phyloP scores from a whole-genome alignment of 2,797 vertebrate genomes.

The Argyrosomus regius region DNA sequence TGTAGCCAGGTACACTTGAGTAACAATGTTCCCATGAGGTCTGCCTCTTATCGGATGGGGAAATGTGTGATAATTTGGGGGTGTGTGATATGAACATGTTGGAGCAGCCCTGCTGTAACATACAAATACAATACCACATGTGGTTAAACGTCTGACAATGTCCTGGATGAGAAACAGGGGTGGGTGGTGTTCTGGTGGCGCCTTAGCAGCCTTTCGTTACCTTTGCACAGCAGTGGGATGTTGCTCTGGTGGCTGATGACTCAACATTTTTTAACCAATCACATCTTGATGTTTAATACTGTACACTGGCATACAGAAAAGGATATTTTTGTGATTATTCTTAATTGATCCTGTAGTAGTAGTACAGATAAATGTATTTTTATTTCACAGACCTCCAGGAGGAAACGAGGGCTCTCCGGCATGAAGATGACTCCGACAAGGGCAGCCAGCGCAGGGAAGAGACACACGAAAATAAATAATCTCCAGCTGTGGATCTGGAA shows the following conservation, averaged over 20 bases:
- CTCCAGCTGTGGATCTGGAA: conserved; percentile 98
- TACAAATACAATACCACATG: conserved; percentile 76
- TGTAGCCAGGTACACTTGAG: conserved; percentile 17
- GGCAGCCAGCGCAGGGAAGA: conserved; percentile 91
- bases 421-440: conserved; percentile 93
- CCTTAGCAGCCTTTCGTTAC: conserved; percentile 71
- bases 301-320: conserved; percentile 10
- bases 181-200: conserved; percentile 58
- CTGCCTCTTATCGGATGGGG: conserved; percentile 49
- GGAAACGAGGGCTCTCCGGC: conserved; percentile 97
- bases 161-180: conserved; percentile 58
- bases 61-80: conserved; percentile 54
- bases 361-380: not conserved
- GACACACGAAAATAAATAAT: conserved; percentile 93
- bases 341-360: not conserved
- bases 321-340: not conserved
- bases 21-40: conserved; percentile 51
- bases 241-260: conserved; percentile 63
- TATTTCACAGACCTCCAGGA: conserved; percentile 90
- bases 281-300: conserved; percentile 45
- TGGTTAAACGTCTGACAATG: conserved; percentile 70
- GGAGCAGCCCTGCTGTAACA: conserved; percentile 64
- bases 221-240: conserved; percentile 76
- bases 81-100: conserved; percentile 44
- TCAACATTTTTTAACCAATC: conserved; percentile 61